Conservation (phyloP, 2,888 invertebrate species). For the Acanthosepion pharaonis region DNA sequence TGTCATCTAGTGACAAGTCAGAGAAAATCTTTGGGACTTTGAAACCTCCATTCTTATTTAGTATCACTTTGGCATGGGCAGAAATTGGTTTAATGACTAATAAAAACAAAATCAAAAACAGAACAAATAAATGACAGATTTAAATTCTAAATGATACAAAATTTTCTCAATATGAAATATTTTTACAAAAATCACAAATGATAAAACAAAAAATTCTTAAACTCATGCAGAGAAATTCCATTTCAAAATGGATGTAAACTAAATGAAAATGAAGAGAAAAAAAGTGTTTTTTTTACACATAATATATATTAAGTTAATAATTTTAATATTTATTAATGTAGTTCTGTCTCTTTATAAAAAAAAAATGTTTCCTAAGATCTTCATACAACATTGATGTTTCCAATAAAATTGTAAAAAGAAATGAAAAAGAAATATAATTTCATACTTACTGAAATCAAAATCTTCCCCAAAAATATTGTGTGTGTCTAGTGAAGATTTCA, state of each 20-base stretch:
- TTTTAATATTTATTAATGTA: too few species aligned
- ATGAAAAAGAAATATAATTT: background rate
- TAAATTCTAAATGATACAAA: background rate
- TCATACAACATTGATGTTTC: too few species aligned
- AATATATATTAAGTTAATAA: too few species aligned
- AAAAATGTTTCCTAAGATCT: too few species aligned
- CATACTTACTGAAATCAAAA: slow-evolving; percentile 84
- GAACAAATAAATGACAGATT: background rate
- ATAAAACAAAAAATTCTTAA: background rate
- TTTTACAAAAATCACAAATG: background rate
- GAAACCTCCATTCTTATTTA: slow-evolving; percentile 80
- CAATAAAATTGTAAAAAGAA: too few species aligned
- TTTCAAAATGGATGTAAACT: background rate
- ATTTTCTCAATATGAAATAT: slow-evolving; percentile 33
- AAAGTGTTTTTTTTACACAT: too few species aligned
- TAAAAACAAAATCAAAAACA: slow-evolving; percentile 53
- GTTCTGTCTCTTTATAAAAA: too few species aligned
- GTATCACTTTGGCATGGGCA: slow-evolving; percentile 84
- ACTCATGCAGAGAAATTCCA: background rate
- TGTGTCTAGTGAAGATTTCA: slow-evolving; percentile 84
- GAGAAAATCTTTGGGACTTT: slow-evolving; percentile 72
- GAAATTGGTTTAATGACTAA: slow-evolving; percentile 86
- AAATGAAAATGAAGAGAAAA: background rate
- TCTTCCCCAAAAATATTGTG: slow-evolving; percentile 85
- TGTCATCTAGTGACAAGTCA: slow-evolving; percentile 77